phyloP scores from a whole-genome alignment of 1,140 invertebrate species.

The Conus betulinus region DNA sequence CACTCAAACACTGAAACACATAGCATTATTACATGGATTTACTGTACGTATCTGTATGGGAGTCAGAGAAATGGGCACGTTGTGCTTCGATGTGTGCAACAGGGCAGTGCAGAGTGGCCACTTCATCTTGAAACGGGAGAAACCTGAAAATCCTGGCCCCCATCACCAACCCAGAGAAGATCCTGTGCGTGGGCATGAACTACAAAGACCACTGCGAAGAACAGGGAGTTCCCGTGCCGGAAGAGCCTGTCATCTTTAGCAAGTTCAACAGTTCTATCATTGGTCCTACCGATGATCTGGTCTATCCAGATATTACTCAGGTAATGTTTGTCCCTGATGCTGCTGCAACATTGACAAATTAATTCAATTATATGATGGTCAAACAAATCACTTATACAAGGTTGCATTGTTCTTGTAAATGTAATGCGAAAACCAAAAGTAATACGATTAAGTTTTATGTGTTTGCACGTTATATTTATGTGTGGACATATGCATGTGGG shows the following conservation, averaged over 20 bases:
- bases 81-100: slow-evolving; percentile 15
- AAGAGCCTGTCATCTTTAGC: slow-evolving; percentile 86
- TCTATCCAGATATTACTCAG: slow-evolving; percentile 82
- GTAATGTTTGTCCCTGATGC: slow-evolving; percentile 42
- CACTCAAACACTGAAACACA: background rate
- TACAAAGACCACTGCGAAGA: slow-evolving; percentile 88
- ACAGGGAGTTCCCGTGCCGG: slow-evolving; percentile 82
- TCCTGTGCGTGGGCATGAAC: slow-evolving; percentile 87
- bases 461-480: too few species aligned
- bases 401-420: too few species aligned
- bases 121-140: slow-evolving; percentile 54
- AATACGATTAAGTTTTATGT: too few species aligned
- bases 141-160: slow-evolving; percentile 75
- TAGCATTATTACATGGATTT: background rate
- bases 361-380: too few species aligned
- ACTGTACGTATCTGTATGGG: background rate
- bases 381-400: too few species aligned
- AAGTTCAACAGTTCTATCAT: slow-evolving; percentile 88
- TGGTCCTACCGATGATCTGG: slow-evolving; percentile 85
- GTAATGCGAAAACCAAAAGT: too few species aligned
- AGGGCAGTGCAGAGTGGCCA: slow-evolving; percentile 61
- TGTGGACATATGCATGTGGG: too few species aligned
- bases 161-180: slow-evolving; percentile 84
- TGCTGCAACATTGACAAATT: too few species aligned
- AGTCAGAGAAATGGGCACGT: too few species aligned